Evolutionary conservation across 2,888 invertebrate species (phyloP).

Genomic region (Lasius fuliginosus): DNA sequence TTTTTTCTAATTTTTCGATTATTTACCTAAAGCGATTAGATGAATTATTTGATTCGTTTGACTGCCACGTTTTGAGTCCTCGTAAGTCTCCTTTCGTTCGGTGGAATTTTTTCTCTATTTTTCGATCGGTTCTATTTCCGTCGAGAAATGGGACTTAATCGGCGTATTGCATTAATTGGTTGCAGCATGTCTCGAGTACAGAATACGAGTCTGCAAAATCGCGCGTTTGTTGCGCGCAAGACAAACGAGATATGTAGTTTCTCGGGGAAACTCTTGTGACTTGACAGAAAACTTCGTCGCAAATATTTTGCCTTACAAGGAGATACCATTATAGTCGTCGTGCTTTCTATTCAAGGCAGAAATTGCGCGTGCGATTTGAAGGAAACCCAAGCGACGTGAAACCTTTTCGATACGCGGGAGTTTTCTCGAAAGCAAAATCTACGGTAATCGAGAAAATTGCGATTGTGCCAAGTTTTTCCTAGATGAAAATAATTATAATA

Average conservation of each 20-base stretch:
- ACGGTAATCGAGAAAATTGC: conserved; percentile 1
- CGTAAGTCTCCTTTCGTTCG: not conserved
- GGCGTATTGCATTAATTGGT: not conserved
- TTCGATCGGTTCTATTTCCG: conserved; percentile 17
- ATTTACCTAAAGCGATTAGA: not conserved
- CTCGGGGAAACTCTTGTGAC: not conserved
- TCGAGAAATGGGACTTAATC: conserved; percentile 26
- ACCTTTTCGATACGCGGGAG: not conserved
- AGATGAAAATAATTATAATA: not conserved
- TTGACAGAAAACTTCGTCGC: conserved; percentile 20
- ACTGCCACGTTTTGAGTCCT: not conserved
- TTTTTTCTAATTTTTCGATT: not conserved
- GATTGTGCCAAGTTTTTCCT: not conserved
- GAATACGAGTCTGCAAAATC: not conserved
- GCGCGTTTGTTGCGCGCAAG: not conserved
- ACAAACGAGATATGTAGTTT: not conserved
- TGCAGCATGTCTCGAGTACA: not conserved
- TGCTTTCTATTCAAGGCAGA: conserved; percentile 45
- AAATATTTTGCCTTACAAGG: conserved; percentile 20
- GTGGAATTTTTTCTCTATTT: not conserved
- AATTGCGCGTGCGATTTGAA: conserved; percentile 39
- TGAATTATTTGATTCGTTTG: not conserved
- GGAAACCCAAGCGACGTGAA: conserved; percentile 28
- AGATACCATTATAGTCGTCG: conserved; percentile 19
- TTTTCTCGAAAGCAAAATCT: not conserved